A percentile compares a stretch with the other conserved stretches of the same genome.
phyloP scores from a whole-genome alignment of 1,140 invertebrate genomes.

The Tetramorium parvispinum region DNA sequence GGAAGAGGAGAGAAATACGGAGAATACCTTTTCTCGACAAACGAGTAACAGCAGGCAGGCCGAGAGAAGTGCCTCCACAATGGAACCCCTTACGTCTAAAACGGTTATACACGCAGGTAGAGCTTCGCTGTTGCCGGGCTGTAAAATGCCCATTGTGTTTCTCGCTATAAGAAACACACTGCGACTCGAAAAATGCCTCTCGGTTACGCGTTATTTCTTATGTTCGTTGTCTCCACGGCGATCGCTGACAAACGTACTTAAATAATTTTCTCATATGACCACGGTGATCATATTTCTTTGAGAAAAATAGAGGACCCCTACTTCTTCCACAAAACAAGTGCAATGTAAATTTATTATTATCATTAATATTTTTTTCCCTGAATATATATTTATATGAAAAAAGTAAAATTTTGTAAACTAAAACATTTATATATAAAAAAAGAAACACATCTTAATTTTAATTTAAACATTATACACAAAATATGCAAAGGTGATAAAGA shows the following conservation, averaged over 20 bases:
- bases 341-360: too few species aligned
- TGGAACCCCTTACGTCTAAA: constrained; percentile 59
- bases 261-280: background rate
- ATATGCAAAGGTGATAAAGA: too few species aligned
- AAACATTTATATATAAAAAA: too few species aligned
- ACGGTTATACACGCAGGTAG: constrained; percentile 61
- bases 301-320: too few species aligned
- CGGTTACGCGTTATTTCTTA: constrained; percentile 40
- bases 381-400: too few species aligned
- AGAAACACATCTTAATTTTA: too few species aligned
- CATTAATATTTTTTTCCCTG: too few species aligned
- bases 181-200: constrained; percentile 4
- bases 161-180: constrained; percentile 30
- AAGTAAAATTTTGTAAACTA: too few species aligned
- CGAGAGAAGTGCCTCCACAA: constrained; percentile 58
- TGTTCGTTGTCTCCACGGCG: background rate
- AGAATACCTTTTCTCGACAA: constrained; percentile 58
- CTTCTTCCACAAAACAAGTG: too few species aligned
- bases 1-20: constrained; percentile 9
- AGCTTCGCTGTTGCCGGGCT: constrained; percentile 52
- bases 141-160: constrained; percentile 54
- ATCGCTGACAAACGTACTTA: constrained; percentile 10
- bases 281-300: too few species aligned
- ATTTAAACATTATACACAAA: too few species aligned
- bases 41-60: constrained; percentile 61